Evolutionary conservation across 2,888 invertebrate species (phyloP), one percentile per base, ranked within the genome.

Genomic region (Amiota minor): DNA sequence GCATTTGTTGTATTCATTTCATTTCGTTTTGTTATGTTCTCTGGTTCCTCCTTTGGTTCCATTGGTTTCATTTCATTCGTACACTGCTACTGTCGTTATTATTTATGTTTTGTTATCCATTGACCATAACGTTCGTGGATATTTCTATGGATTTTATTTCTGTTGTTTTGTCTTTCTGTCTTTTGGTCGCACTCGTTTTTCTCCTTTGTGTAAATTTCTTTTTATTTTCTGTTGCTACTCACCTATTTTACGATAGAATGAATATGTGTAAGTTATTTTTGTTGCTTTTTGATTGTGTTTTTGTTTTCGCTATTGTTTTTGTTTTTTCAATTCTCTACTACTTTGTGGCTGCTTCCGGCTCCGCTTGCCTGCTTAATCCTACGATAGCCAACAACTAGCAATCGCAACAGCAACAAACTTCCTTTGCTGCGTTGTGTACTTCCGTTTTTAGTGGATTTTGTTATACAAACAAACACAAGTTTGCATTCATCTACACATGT

Each of bases 41-140:
- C 35, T 35, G 35, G 6, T 35, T 35, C 35, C 35, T 35, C 35
- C 35, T 35, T 35, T 35, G 35, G 35, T 35, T 35, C 6, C 35
- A 4, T 23, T 23, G 23, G 23, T 23, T 35, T 35, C 35, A 35
- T 35, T 56, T 62, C 45, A 35, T 53, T 65, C 8, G 71, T 72
- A 16, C 74, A 56, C 59, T 78, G 71, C 77, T 74, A 45, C 75
- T 80, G 83, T 81, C 82, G 82, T 87, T 87, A 87, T 87, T 86
- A 87, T 87, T 87, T 87, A 87, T 87, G 87, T 83, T 82, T 83
- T 85, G 86, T 86, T 86, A 81, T 86, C 83, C 85, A 86, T 81
- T 85, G 81, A 82, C 84, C 84, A 85, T 84, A 86, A 84, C 79
- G 76, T 83, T 81, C 80, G 76, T 76, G 80, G 82, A 35, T 35